A percentile compares a stretch with the other conserved stretches of the same genome.
Conservation (phyloP, 2,888 invertebrate species). For the Tridacna gigas region DNA sequence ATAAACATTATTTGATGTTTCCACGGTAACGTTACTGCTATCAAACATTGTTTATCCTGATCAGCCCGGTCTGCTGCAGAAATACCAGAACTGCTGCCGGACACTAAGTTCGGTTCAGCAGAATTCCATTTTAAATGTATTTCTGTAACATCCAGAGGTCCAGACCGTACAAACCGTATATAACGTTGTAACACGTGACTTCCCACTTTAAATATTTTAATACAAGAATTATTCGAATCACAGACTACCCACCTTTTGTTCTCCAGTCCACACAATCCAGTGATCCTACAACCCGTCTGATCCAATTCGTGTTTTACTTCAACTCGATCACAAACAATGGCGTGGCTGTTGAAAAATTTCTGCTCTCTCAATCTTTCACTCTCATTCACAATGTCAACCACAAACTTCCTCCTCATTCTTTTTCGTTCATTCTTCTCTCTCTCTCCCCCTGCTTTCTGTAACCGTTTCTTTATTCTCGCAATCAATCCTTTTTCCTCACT, state of each 20-base stretch:
- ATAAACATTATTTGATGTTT: constrained; percentile 6
- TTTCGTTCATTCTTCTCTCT: neutral
- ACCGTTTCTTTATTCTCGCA: too few species aligned
- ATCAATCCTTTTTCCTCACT: too few species aligned
- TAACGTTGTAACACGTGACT: constrained; percentile 1
- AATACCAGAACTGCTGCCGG: constrained; percentile 10
- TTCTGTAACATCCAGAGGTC: constrained; percentile 22
- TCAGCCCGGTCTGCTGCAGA: constrained; percentile 1
- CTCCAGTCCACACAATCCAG: neutral
- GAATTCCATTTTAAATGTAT: neutral
- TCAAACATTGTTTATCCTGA: constrained; percentile 1
- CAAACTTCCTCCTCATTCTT: neutral
- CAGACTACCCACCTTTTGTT: neutral
- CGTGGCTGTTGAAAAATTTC: neutral
- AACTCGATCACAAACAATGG: neutral
- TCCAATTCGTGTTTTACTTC: neutral
- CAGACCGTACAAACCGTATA: constrained; percentile 1
- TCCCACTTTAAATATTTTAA: neutral
- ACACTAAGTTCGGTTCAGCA: constrained; percentile 3
- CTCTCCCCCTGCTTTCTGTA: neutral
- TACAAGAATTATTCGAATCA: constrained; percentile 8
- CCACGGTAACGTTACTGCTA: neutral
- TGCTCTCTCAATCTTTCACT: neutral
- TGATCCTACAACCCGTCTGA: neutral
- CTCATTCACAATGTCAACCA: neutral